Conservation (phyloP, 2,113 vertebrate genomes). For the Naja naja region DNA sequence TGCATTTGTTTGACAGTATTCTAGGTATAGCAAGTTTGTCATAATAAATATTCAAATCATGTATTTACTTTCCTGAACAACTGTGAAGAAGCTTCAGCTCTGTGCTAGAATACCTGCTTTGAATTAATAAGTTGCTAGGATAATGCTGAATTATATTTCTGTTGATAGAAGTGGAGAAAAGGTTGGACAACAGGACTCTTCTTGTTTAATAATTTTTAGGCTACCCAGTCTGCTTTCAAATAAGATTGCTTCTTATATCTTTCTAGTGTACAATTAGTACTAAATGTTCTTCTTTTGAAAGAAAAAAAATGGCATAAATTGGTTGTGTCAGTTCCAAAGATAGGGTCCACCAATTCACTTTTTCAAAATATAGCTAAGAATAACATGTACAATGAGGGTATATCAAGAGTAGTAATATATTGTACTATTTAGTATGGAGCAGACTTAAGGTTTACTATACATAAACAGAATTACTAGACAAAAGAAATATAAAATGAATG, state of each 20-base stretch:
- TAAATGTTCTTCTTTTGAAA: neutral
- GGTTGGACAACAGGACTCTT: neutral
- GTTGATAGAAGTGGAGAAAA: neutral
- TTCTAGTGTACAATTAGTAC: neutral
- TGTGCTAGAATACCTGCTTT: neutral
- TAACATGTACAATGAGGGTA: neutral
- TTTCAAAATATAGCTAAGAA: neutral
- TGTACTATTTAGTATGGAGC: neutral
- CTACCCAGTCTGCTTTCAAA: neutral
- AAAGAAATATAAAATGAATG: neutral
- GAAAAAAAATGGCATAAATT: neutral
- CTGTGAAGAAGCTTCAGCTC: neutral
- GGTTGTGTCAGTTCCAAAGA: neutral
- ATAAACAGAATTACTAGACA: neutral
- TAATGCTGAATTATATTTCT: neutral
- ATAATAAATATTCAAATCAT: constrained; percentile 16
- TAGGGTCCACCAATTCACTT: neutral
- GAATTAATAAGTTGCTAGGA: neutral
- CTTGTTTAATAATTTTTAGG: neutral
- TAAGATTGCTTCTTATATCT: neutral
- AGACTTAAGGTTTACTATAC: neutral
- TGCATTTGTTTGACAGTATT: neutral
- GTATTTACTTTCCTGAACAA: neutral
- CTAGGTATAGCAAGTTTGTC: neutral
- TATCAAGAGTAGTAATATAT: neutral